Evolutionary conservation across 2,888 invertebrate genomes (phyloP).

Genomic region (Embidobia sp.): DNA sequence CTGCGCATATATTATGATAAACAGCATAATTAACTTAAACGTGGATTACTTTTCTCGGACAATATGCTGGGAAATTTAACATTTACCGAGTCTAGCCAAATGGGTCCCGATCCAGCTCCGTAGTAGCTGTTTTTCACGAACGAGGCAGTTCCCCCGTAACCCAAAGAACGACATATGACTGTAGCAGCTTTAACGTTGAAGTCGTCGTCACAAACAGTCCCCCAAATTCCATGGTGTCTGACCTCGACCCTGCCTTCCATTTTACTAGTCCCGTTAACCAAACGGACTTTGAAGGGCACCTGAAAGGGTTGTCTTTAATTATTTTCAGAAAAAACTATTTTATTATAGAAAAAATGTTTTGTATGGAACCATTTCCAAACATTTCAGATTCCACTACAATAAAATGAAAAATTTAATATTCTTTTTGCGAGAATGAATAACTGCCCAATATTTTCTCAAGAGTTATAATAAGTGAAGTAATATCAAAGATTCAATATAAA

Average conservation of each 20-base stretch:
- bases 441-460: no score
- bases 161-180: slow-evolving; percentile 84
- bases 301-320: no score
- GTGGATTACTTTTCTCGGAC: not conserved
- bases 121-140: slow-evolving; percentile 83
- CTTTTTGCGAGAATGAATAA: no score
- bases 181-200: slow-evolving; percentile 86
- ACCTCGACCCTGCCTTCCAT: slow-evolving; percentile 88
- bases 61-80: not conserved
- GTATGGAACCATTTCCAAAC: no score
- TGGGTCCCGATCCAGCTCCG: slow-evolving; percentile 85
- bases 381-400: no score
- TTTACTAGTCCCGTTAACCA: slow-evolving; percentile 83
- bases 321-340: no score
- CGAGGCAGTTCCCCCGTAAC: slow-evolving; percentile 83
- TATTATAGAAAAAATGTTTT: no score
- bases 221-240: slow-evolving; percentile 87
- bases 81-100: slow-evolving; percentile 87
- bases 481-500: no score
- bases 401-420: no score
- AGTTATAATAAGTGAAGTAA: no score
- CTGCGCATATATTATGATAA: no score
- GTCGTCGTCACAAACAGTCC: slow-evolving; percentile 90
- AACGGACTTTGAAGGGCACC: slow-evolving; percentile 84
- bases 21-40: no score